Evolutionary conservation across 2,888 invertebrate genomes (phyloP).

Genomic region (Euplagia quadripunctaria): DNA sequence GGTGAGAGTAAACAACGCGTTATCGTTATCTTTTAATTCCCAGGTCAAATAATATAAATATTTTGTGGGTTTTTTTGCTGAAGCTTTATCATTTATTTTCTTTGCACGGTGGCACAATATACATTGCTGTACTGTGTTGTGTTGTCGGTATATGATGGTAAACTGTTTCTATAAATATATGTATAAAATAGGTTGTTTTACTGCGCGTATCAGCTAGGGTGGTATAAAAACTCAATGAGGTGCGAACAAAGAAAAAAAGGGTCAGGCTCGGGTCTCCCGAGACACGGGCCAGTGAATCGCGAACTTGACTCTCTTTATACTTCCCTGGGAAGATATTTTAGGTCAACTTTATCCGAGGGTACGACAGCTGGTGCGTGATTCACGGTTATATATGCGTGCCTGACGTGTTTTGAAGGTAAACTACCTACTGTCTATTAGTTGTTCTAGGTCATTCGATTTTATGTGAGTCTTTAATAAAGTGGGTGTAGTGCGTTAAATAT

Average conservation of each 20-base stretch:
- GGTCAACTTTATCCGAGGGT: constrained; percentile 11
- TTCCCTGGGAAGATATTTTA: constrained; percentile 21
- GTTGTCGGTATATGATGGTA: background rate
- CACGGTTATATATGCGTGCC: constrained; percentile 4
- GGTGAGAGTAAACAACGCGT: background rate
- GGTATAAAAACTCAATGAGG: constrained; percentile 43
- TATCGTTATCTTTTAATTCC: background rate
- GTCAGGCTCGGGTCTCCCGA: constrained; percentile 35
- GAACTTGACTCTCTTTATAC: constrained; percentile 24
- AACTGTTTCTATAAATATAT: background rate
- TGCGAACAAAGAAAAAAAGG: constrained; percentile 50
- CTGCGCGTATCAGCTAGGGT: constrained; percentile 13
- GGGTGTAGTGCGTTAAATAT: background rate
- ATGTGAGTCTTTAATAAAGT: background rate
- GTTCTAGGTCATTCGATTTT: constrained; percentile 20
- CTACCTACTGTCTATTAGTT: constrained; percentile 37
- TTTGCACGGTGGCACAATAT: background rate
- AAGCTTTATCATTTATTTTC: background rate
- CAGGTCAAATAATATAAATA: background rate
- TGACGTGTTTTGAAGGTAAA: constrained; percentile 34
- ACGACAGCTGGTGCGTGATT: background rate
- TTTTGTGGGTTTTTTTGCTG: background rate
- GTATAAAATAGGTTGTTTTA: constrained; percentile 9
- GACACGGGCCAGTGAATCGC: constrained; percentile 47
- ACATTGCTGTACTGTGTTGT: background rate